These are phyloP conservation scores for Pediacus dermestoides DNA, from an alignment of 2,888 invertebrate species.

Conservation along the genomic window DNA sequence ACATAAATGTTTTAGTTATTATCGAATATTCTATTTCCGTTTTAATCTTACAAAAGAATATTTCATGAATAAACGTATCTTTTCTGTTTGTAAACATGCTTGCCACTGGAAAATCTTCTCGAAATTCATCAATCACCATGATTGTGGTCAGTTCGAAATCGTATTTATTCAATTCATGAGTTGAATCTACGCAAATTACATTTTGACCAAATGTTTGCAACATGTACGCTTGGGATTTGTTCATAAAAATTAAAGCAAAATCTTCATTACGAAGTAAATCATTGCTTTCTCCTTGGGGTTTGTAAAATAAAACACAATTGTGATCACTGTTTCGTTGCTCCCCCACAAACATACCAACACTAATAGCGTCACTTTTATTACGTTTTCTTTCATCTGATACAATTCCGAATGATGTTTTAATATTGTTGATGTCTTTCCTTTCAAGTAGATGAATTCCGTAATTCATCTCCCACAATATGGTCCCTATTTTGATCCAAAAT, in stretches of 20 bases:
- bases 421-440: no score
- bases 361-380: not conserved
- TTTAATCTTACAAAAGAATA: slow-evolving; percentile 3
- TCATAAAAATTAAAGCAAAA: slow-evolving; percentile 5
- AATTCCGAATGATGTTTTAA: no score
- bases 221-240: slow-evolving; percentile 2
- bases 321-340: not conserved
- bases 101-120: slow-evolving; percentile 14
- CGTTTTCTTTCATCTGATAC: slow-evolving; percentile 1
- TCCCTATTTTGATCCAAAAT: no score
- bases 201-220: slow-evolving; percentile 5
- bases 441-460: no score
- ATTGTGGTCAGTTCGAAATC: slow-evolving; percentile 15
- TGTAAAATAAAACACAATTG: slow-evolving; percentile 7
- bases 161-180: slow-evolving; percentile 11
- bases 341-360: not conserved
- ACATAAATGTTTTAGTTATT: not conserved
- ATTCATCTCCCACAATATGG: no score
- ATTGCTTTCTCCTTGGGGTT: not conserved
- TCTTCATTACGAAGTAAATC: not conserved
- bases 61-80: slow-evolving; percentile 6
- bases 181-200: slow-evolving; percentile 1
- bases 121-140: slow-evolving; percentile 15
- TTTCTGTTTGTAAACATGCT: slow-evolving; percentile 13
- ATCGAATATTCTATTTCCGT: not conserved